Percentiles rank a stretch among this genome's conserved stretches.
phyloP scores from a whole-genome alignment of 1,140 invertebrate species.

The Saxidomus purpurata region DNA sequence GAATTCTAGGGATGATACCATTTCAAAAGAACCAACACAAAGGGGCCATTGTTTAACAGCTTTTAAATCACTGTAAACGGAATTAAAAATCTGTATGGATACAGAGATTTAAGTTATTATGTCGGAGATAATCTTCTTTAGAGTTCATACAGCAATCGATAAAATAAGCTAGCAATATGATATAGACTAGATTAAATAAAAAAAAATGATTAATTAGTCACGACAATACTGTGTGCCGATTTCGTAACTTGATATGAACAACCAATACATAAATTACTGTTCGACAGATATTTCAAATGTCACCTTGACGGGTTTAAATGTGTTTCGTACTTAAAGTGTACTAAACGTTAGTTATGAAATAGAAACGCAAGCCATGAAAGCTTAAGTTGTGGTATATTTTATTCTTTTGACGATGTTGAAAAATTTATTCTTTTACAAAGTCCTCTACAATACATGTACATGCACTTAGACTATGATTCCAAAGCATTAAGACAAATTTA shows the following conservation, averaged over 20 bases:
- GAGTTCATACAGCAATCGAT: not conserved
- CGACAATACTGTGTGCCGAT: not conserved
- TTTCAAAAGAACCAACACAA: not conserved
- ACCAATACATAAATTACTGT: not conserved
- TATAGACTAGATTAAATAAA: not conserved
- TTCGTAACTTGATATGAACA: not conserved
- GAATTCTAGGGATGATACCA: too few species aligned
- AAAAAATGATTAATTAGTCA: constrained; percentile 8
- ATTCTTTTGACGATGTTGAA: too few species aligned
- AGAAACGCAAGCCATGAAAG: too few species aligned
- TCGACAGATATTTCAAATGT: not conserved
- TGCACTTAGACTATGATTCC: too few species aligned
- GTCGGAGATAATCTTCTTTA: not conserved
- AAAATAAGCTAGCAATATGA: not conserved
- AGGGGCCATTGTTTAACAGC: not conserved
- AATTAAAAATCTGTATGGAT: not conserved
- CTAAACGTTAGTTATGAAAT: too few species aligned
- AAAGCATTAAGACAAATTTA: too few species aligned
- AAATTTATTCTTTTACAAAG: not conserved
- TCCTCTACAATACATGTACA: too few species aligned
- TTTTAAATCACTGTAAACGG: not conserved
- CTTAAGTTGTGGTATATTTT: too few species aligned
- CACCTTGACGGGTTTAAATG: not conserved
- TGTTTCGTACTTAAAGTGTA: too few species aligned
- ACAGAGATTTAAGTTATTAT: not conserved